Conservation (phyloP, 2,797 vertebrate species). For the Halcyon badia region DNA sequence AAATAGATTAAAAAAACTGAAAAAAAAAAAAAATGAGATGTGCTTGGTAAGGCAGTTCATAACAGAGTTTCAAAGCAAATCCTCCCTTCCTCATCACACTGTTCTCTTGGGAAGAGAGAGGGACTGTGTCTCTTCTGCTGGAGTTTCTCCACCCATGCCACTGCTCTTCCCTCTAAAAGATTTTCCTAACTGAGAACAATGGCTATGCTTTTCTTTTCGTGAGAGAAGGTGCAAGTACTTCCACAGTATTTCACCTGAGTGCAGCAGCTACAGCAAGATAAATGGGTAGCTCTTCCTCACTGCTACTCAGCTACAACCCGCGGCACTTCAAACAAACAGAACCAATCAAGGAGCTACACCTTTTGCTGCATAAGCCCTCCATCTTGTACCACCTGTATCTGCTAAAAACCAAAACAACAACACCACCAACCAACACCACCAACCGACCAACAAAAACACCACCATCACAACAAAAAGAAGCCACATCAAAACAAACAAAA, state of each 20-base stretch:
- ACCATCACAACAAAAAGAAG: too few species aligned
- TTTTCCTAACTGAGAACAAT: not conserved
- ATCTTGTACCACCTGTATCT: not conserved
- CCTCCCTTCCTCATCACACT: not conserved
- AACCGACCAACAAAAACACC: not conserved
- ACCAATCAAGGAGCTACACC: not conserved
- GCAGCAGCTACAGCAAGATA: not conserved
- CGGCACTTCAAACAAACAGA: not conserved
- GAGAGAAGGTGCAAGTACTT: not conserved
- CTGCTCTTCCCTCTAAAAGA: not conserved
- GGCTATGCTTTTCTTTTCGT: not conserved
- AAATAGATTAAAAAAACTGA: not conserved
- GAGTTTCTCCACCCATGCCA: not conserved
- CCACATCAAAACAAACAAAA: not conserved
- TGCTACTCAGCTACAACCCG: not conserved
- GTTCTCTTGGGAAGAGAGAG: not conserved
- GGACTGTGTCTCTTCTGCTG: not conserved
- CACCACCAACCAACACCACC: not conserved
- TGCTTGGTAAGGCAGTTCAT: not conserved
- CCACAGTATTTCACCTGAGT: not conserved
- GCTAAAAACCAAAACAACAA: not conserved
- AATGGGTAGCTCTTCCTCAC: not conserved
- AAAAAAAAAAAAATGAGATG: not conserved
- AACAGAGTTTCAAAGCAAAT: slow-evolving; percentile 1
- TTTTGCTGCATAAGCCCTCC: not conserved